These are phyloP conservation scores for Prorops nasuta DNA, from an alignment of 1,140 invertebrate species.

Conservation along the genomic window DNA sequence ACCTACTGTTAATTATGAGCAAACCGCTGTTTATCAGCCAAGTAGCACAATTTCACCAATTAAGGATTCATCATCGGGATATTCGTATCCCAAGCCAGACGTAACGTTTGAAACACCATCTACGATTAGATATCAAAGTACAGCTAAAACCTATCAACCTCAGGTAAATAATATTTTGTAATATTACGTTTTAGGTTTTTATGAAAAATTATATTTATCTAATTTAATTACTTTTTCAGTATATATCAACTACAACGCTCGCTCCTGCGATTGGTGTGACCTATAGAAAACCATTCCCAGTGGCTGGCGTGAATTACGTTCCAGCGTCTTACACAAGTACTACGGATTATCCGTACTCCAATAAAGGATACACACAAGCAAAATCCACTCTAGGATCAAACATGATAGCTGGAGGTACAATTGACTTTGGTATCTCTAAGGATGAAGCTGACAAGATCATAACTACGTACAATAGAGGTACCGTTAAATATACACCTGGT, in stretches of 20 bases:
- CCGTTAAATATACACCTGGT: constrained; percentile 36
- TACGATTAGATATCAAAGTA: too few species aligned
- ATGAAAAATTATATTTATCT: constrained; percentile 23
- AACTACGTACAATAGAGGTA: constrained; percentile 36
- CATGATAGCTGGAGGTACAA: constrained; percentile 11
- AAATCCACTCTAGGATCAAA: constrained; percentile 10
- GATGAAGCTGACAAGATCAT: constrained; percentile 24
- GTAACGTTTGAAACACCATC: neutral
- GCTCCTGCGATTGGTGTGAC: constrained; percentile 30
- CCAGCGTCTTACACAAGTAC: constrained; percentile 4
- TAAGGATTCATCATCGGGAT: neutral
- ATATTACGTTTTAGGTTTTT: neutral
- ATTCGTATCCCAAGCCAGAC: constrained; percentile 4
- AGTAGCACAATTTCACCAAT: neutral
- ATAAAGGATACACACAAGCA: constrained; percentile 10
- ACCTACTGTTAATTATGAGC: too few species aligned
- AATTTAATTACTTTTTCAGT: constrained; percentile 18
- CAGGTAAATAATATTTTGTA: constrained; percentile 11
- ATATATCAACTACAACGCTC: constrained; percentile 22
- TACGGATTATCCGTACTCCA: constrained; percentile 10
- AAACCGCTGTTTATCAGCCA: too few species aligned
- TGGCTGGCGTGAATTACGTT: constrained; percentile 7
- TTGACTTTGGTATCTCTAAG: constrained; percentile 18
- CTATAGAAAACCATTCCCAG: constrained; percentile 29
- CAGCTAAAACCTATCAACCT: neutral